Percentiles rank a stretch among this genome's conserved stretches.
Conservation (phyloP, 2,888 invertebrate species). For the Mamestra brassicae region DNA sequence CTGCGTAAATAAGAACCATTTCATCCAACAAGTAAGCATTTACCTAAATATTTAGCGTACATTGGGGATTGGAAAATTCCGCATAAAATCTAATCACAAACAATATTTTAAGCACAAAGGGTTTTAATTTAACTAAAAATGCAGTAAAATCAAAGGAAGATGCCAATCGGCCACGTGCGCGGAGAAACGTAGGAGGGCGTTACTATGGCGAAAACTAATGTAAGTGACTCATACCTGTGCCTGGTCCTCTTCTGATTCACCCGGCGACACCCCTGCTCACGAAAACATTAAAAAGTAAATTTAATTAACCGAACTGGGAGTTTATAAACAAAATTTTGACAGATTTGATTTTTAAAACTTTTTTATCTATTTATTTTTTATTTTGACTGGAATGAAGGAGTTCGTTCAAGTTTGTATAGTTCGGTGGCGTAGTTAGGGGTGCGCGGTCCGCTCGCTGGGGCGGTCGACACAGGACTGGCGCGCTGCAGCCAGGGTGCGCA, state of each 20-base stretch:
- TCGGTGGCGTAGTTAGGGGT: constrained; percentile 77
- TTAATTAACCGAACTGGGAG: constrained; percentile 45
- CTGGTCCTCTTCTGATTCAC: constrained; percentile 86
- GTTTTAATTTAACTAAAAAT: constrained; percentile 31
- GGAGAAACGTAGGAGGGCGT: constrained; percentile 80
- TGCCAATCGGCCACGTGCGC: constrained; percentile 61
- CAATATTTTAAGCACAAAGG: not conserved
- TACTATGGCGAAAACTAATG: constrained; percentile 85
- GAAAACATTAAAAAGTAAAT: constrained; percentile 56
- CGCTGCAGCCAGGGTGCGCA: constrained; percentile 78
- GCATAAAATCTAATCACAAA: not conserved
- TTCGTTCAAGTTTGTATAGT: constrained; percentile 66
- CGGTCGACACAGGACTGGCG: constrained; percentile 86
- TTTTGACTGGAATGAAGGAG: constrained; percentile 53
- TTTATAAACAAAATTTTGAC: not conserved
- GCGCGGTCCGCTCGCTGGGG: constrained; percentile 86
- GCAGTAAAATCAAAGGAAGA: constrained; percentile 59
- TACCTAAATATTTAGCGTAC: not conserved
- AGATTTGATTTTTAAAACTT: not conserved
- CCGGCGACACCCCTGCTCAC: constrained; percentile 84
- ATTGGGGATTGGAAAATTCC: not conserved
- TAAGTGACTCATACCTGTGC: constrained; percentile 86
- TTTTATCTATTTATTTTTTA: constrained; percentile 40
- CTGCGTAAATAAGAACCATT: not conserved
- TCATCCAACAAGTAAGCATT: not conserved